phyloP scores from a whole-genome alignment of 2,888 invertebrate genomes.

The Ephialtes manifestator region DNA sequence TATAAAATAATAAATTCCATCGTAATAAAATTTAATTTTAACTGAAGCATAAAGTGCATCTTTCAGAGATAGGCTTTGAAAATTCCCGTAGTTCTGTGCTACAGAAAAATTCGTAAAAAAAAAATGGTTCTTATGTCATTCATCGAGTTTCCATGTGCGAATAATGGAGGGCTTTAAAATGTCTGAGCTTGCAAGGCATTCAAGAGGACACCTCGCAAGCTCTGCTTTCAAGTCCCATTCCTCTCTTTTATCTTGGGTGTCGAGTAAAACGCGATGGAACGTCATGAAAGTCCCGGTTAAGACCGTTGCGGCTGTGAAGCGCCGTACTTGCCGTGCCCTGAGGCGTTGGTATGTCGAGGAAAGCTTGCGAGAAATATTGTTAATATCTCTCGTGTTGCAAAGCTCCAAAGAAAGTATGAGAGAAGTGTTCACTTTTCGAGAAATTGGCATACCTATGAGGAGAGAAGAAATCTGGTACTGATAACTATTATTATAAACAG shows the following conservation, averaged over 20 bases:
- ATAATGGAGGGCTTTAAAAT: conserved; percentile 5
- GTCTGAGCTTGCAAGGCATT: conserved; percentile 16
- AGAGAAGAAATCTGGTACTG: background rate
- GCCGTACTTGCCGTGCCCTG: background rate
- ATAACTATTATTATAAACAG: too few relatives aligned
- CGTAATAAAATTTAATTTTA: too few relatives aligned
- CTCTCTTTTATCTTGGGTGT: conserved; percentile 20
- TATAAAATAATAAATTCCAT: too few relatives aligned
- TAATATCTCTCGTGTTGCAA: conserved; percentile 39
- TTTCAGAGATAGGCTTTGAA: background rate
- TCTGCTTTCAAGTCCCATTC: conserved; percentile 17
- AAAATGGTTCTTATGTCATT: background rate
- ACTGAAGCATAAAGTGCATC: too few relatives aligned
- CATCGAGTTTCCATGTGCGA: background rate
- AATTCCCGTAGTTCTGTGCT: background rate
- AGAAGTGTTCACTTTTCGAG: background rate
- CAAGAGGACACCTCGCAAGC: conserved; percentile 24
- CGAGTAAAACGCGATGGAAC: conserved; percentile 22
- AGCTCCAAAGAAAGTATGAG: background rate
- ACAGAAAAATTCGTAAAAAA: background rate
- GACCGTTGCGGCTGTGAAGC: background rate
- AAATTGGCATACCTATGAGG: background rate
- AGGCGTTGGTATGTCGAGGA: background rate
- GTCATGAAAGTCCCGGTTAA: conserved; percentile 18
- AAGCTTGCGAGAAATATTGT: conserved; percentile 48